Evolutionary conservation across 1,140 invertebrate species (phyloP).

Genomic region (Camponotus pennsylvanicus): DNA sequence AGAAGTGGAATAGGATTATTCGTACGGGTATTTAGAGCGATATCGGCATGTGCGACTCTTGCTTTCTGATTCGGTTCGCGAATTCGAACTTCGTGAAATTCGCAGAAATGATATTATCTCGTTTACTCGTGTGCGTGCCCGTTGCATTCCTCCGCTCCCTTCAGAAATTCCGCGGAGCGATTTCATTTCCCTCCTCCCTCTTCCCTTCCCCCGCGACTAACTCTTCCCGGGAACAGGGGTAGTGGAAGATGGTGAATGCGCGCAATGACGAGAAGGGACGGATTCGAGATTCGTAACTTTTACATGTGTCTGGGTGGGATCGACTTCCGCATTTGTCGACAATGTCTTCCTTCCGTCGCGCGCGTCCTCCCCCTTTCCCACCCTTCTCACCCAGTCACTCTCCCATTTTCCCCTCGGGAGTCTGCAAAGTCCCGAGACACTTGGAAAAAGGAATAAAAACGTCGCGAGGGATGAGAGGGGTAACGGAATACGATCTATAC

Average conservation of each 20-base stretch:
- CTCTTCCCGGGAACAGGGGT: not conserved
- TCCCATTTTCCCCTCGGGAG: conserved; percentile 15
- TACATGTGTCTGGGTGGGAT: conserved; percentile 24
- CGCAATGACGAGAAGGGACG: conserved; percentile 10
- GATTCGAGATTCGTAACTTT: conserved; percentile 44
- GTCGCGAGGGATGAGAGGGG: not conserved
- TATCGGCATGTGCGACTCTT: not conserved
- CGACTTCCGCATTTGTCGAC: conserved; percentile 44
- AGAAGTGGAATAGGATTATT: conserved; percentile 36
- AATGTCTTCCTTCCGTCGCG: conserved; percentile 29
- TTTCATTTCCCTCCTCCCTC: not conserved
- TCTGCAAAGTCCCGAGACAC: conserved; percentile 5
- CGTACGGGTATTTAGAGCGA: not conserved
- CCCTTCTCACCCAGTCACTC: not conserved
- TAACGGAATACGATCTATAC: not conserved
- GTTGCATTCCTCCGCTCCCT: not conserved
- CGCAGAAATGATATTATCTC: conserved; percentile 29
- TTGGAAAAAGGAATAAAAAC: conserved; percentile 21
- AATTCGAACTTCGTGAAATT: conserved; percentile 17
- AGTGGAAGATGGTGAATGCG: not conserved
- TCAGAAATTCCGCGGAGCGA: conserved; percentile 28
- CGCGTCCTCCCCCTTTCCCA: not conserved
- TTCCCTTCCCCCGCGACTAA: not conserved
- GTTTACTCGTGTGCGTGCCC: not conserved
- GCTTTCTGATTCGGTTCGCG: conserved; percentile 24